Evolutionary conservation across 2,888 invertebrate species (phyloP), one percentile per base, ranked within the genome.

Genomic region (Notocelia uddmanniana): DNA sequence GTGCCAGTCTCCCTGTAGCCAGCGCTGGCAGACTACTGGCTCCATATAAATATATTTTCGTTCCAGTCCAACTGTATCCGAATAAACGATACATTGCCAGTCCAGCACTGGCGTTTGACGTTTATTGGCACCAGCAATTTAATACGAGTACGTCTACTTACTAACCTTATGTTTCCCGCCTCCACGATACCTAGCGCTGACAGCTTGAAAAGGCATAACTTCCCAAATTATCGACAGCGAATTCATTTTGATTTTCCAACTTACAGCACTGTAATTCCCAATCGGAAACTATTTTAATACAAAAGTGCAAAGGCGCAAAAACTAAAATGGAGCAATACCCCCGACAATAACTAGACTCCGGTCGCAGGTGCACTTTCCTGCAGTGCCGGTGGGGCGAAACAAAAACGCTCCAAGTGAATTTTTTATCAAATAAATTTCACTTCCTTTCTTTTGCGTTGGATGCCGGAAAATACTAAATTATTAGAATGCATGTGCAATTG

Each of bases 401-500:
- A 83, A 86, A 87, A 87, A 82, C 76, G 80, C 73, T 74, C 74
- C 79, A 81, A 81, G 79, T 83, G 84, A 87, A 88, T 86, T 83
- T 87, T 86, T 85, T 85, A 87, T 83, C 78, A 84, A 83, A 84
- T 83, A 83, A 86, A 87, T 86, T 86, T 83, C 80, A 78, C 78
- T 83, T 82, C 75, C 80, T 82, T 83, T 79, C 79, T 83, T 84
- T 82, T 83, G 66, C 70, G 58, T 59, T 26, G 66, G 63, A 31
- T 52, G 70, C 52, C 66, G 41, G 52, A 66, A 70, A 67, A 59
- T 67, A 67, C 71, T 60, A 52, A 67, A 71, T 64, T 71, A 71
- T 66, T 71, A 60, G 66, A 67, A 71, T 45, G 58, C 58, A 50
- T 21, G 57, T 59, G 71, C 66, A 67, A 66, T 66, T 52, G 58